These are phyloP conservation scores for Euphydryas editha DNA, from an alignment of 2,888 invertebrate genomes.

Conservation along the genomic window DNA sequence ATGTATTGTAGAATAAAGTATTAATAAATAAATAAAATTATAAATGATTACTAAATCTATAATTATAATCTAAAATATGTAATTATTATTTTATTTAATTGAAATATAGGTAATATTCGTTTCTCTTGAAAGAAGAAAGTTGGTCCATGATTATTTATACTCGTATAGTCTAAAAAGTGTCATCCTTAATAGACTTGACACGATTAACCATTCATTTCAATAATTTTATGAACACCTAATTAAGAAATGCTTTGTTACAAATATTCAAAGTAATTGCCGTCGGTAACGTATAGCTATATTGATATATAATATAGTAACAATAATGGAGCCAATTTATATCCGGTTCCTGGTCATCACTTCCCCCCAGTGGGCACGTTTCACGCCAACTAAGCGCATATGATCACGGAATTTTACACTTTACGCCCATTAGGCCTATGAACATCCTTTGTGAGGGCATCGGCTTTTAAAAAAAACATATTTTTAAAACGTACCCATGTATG, in stretches of 20 bases:
- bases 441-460: constrained; percentile 54
- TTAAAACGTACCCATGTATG: constrained; percentile 34
- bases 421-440: constrained; percentile 54
- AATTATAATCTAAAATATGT: too few relatives aligned
- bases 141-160: too few relatives aligned
- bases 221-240: neutral
- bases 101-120: too few relatives aligned
- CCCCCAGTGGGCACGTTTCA: constrained; percentile 51
- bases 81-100: too few relatives aligned
- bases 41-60: too few relatives aligned
- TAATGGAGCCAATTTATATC: constrained; percentile 40
- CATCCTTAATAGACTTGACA: too few relatives aligned
- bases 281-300: neutral
- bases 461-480: constrained; percentile 43
- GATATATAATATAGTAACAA: constrained; percentile 17
- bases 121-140: too few relatives aligned
- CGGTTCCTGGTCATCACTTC: constrained; percentile 50
- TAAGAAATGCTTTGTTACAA: neutral
- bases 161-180: too few relatives aligned
- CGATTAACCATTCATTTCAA: neutral
- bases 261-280: neutral
- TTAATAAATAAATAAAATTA: too few relatives aligned
- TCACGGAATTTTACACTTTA: constrained; percentile 55
- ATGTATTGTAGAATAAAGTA: too few relatives aligned
- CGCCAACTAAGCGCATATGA: constrained; percentile 51